Evolutionary conservation across 2,113 vertebrate genomes (phyloP), one percentile per base, ranked within the genome.

Genomic region (Amblyornis subalaris): DNA sequence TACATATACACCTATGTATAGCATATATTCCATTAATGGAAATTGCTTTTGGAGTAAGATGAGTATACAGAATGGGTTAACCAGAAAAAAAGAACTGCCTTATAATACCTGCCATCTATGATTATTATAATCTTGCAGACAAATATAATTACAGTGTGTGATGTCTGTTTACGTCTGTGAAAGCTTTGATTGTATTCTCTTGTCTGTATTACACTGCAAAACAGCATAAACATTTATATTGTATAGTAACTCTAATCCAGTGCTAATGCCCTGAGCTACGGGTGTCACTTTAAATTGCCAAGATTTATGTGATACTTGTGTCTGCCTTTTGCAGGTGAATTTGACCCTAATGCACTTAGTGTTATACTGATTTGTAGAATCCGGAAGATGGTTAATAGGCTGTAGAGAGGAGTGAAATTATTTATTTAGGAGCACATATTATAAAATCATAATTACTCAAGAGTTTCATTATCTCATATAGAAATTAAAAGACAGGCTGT

Each of bases 101-200:
- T 97, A 74, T 93, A 95, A 93, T 98, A 98, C 96, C 97, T 97
- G 97, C 97, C 96, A 97, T 82, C 92, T 97, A 94, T 94, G 96
- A 98, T 98, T 98, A 98, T 97, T 97, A 97, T 98, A 97, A 97
- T 97, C 97, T 97, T 96, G 89, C 95, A 98, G 97, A 97, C 96
- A 98, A 98, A 97, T 97, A 97, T 98, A 98, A 98, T 98, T 98
- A 97, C 92, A 96, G 96, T 95, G 84, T 98, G 92, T 97, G 97
- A 97, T 98, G 97, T 97, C 97, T 98, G 97, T 97, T 97, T 97
- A 93, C 88, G 94, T 97, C 96, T 97, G 86, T 96, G 97, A 98
- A 98, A 96, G 96, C 96, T 98, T 96, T 97, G 98, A 97, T 97
- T 97, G 97, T 98, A 93, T 97, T 97, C 92, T 97, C 96, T 96